Percentiles rank a stretch among this genome's conserved stretches.
Evolutionary conservation across 2,888 invertebrate genomes (phyloP).

Genomic region (Coecobrya sp.): DNA sequence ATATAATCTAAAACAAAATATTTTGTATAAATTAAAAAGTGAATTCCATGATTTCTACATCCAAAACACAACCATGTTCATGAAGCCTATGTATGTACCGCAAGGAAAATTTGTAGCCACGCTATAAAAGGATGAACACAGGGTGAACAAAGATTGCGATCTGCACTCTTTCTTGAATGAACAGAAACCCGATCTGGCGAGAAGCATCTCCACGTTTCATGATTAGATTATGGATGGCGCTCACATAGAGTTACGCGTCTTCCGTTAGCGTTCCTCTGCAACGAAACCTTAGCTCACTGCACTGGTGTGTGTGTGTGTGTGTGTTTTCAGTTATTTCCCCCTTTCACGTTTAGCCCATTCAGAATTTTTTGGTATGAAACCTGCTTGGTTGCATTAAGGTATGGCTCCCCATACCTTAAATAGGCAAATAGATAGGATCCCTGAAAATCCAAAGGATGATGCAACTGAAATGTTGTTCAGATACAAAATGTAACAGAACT

Average conservation of each 20-base stretch:
- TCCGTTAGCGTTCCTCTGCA: constrained; percentile 59
- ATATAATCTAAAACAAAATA: not conserved
- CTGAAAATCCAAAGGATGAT: not conserved
- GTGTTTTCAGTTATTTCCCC: too few relatives aligned
- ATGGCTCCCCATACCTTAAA: not conserved
- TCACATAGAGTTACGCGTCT: constrained; percentile 72
- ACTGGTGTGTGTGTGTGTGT: too few relatives aligned
- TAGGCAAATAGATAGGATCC: not conserved
- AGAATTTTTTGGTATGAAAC: not conserved
- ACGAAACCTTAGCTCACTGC: constrained; percentile 6
- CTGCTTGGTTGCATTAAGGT: too few relatives aligned
- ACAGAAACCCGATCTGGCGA: constrained; percentile 76
- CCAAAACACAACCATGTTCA: not conserved
- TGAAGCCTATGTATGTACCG: not conserved
- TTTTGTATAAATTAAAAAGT: too few relatives aligned
- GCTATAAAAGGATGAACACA: constrained; percentile 21
- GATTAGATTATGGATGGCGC: constrained; percentile 81
- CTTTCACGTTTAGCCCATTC: too few relatives aligned
- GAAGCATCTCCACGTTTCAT: constrained; percentile 78
- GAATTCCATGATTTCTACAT: too few relatives aligned
- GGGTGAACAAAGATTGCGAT: constrained; percentile 78
- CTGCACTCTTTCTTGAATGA: constrained; percentile 75
- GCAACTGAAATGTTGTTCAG: not conserved
- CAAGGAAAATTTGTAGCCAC: not conserved
- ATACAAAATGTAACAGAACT: not conserved